A percentile compares a stretch with the other conserved stretches of the same genome.
These are phyloP conservation scores for Hydrocynus forskahlii DNA, from an alignment of 2,797 vertebrate genomes.

Conservation along the genomic window DNA sequence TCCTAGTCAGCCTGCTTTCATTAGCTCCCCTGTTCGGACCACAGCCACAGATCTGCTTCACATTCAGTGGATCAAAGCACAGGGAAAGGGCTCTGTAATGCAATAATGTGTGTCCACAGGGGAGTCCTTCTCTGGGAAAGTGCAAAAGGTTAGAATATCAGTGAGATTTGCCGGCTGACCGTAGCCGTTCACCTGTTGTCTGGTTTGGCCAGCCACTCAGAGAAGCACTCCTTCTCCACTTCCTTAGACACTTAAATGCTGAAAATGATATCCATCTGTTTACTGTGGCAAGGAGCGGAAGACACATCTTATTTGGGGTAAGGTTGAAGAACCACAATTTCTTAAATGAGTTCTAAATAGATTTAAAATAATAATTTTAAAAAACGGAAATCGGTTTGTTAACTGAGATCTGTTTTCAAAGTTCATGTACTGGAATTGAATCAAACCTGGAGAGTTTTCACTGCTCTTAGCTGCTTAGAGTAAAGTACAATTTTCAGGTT, in stretches of 20 bases:
- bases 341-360: neutral
- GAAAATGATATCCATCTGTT: slow-evolving; percentile 59
- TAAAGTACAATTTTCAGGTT: neutral
- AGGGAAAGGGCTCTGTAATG: slow-evolving; percentile 55
- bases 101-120: slow-evolving; percentile 71
- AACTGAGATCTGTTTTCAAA: neutral
- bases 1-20: slow-evolving; percentile 54
- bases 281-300: slow-evolving; percentile 17
- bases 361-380: neutral
- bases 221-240: slow-evolving; percentile 46
- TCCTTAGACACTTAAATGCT: slow-evolving; percentile 52
- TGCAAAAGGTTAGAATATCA: slow-evolving; percentile 83
- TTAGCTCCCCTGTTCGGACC: slow-evolving; percentile 59
- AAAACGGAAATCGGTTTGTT: neutral
- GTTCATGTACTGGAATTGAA: neutral
- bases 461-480: neutral
- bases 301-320: slow-evolving; percentile 13
- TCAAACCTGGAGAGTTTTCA: slow-evolving; percentile 6
- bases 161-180: slow-evolving; percentile 72
- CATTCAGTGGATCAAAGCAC: slow-evolving; percentile 73
- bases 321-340: neutral
- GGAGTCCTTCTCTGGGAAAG: slow-evolving; percentile 76
- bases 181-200: slow-evolving; percentile 78
- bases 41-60: slow-evolving; percentile 68
- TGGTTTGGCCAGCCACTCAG: slow-evolving; percentile 56